These are phyloP conservation scores for Plebejus argus DNA, from an alignment of 2,888 invertebrate species.

Conservation along the genomic window DNA sequence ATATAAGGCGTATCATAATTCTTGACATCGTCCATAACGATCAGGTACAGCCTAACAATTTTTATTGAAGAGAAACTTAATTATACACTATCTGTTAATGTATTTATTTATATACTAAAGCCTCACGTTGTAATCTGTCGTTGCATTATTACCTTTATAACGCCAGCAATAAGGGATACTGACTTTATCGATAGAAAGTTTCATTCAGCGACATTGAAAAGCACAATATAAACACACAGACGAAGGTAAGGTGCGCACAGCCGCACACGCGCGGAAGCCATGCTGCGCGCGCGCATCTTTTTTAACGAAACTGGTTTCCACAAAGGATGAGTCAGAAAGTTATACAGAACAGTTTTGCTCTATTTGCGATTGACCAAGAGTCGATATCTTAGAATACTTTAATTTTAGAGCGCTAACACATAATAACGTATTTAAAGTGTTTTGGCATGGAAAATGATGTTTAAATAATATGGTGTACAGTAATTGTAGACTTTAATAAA, in stretches of 20 bases:
- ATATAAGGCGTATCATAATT: background rate
- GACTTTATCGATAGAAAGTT: conserved; percentile 68
- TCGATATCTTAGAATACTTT: background rate
- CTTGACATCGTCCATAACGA: conserved; percentile 8
- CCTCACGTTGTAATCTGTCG: background rate
- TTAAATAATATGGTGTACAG: background rate
- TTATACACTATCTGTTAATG: conserved; percentile 11
- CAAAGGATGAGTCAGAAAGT: conserved; percentile 68
- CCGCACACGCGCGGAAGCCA: conserved; percentile 44
- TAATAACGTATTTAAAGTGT: background rate
- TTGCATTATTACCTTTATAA: background rate
- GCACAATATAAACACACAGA: conserved; percentile 63
- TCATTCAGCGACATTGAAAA: conserved; percentile 75
- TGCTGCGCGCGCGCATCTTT: conserved; percentile 59
- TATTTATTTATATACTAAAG: conserved; percentile 20
- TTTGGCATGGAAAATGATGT: background rate
- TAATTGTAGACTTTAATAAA: too few relatives aligned
- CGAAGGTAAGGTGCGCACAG: conserved; percentile 43
- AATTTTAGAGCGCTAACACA: background rate
- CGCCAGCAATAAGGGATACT: conserved; percentile 30
- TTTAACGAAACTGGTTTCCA: conserved; percentile 71
- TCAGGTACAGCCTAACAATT: conserved; percentile 6
- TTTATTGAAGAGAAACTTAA: conserved; percentile 25
- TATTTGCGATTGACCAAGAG: conserved; percentile 33
- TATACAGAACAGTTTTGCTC: conserved; percentile 47